phyloP scores from a whole-genome alignment of 2,888 invertebrate genomes.

The Lamellibrachia satsuma region DNA sequence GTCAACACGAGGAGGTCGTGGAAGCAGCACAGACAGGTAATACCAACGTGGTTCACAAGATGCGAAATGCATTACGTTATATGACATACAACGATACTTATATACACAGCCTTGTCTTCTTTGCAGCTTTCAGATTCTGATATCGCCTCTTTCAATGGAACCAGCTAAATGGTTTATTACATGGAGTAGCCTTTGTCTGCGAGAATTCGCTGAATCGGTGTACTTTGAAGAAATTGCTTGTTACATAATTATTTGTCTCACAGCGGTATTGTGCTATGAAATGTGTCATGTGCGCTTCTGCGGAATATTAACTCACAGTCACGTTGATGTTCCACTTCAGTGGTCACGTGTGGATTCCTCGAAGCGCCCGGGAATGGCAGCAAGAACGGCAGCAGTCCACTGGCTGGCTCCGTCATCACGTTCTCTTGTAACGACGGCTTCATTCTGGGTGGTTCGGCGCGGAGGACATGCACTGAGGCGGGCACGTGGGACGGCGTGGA shows the following conservation, averaged over 20 bases:
- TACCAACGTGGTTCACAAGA: background rate
- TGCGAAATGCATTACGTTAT: background rate
- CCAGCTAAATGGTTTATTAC: background rate
- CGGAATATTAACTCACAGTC: background rate
- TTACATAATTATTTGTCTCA: background rate
- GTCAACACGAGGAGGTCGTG: background rate
- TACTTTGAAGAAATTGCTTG: too few relatives aligned
- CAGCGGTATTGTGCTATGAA: background rate
- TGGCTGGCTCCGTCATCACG: background rate
- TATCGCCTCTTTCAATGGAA: background rate
- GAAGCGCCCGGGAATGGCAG: background rate
- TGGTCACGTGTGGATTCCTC: conserved; percentile 1
- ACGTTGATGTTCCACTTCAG: background rate
- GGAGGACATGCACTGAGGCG: background rate
- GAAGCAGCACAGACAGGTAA: background rate
- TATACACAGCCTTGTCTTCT: background rate
- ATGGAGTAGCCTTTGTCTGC: background rate
- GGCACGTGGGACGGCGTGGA: background rate
- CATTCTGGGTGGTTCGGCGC: background rate
- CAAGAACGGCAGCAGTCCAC: background rate
- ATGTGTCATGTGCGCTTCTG: background rate
- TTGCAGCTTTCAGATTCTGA: background rate
- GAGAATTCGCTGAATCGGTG: background rate
- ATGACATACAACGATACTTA: background rate
- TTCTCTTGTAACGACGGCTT: background rate